These are phyloP conservation scores for Trachelus tabidus DNA, from an alignment of 2,888 invertebrate species.

Conservation along the genomic window DNA sequence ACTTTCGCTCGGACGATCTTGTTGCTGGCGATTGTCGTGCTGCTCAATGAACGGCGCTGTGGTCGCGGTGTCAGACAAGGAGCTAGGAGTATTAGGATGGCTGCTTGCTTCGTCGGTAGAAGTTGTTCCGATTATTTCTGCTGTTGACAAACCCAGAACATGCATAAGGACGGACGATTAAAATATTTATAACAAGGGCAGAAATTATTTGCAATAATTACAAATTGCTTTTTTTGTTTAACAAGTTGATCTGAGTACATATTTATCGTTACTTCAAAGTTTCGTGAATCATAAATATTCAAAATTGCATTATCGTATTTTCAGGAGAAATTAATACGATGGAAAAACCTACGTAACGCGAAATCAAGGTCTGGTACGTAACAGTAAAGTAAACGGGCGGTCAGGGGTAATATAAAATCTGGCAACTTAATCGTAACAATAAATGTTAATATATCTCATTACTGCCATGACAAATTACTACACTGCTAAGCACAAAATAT, in stretches of 20 bases:
- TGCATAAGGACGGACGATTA: neutral
- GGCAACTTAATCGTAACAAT: neutral
- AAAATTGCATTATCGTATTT: neutral
- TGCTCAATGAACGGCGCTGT: conserved; percentile 24
- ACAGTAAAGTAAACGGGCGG: neutral
- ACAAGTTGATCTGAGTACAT: neutral
- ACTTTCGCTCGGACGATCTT: conserved; percentile 44
- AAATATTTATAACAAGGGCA: neutral
- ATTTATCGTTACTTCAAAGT: neutral
- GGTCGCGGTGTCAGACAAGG: conserved; percentile 41
- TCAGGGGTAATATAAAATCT: neutral
- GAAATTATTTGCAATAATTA: neutral
- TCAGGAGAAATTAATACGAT: neutral
- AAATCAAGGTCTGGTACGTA: neutral
- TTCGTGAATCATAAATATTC: neutral
- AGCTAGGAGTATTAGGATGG: conserved; percentile 42
- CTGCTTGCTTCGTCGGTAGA: conserved; percentile 16
- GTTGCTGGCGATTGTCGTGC: conserved; percentile 36
- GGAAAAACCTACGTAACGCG: neutral
- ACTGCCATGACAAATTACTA: too few species aligned
- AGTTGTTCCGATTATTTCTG: conserved; percentile 43
- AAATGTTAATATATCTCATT: neutral
- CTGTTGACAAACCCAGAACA: conserved; percentile 7
- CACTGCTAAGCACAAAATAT: too few species aligned
- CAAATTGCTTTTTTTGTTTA: neutral